phyloP scores from a whole-genome alignment of 2,113 vertebrate species.

The Prolemur simus region DNA sequence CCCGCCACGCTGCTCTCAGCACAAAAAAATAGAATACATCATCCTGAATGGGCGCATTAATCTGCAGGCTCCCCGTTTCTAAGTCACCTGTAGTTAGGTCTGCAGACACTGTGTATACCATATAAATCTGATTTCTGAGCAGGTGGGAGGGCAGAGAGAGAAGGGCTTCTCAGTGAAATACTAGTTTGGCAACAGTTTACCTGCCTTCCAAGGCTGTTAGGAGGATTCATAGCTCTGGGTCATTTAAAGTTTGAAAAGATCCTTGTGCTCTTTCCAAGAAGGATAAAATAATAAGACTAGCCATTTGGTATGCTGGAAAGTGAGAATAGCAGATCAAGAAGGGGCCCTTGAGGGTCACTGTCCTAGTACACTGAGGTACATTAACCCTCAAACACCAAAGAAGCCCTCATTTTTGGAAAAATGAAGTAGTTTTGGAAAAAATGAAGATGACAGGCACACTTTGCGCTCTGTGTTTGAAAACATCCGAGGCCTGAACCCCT shows the following conservation, averaged over 20 bases:
- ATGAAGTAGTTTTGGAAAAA: neutral
- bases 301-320: neutral
- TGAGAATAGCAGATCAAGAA: fast-evolving
- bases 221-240: constrained; percentile 64
- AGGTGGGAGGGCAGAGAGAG: constrained; percentile 38
- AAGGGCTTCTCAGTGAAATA: constrained; percentile 56
- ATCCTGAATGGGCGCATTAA: constrained; percentile 27
- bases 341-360: neutral
- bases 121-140: constrained; percentile 61
- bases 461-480: constrained; percentile 59
- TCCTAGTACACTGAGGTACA: neutral
- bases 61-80: constrained; percentile 32
- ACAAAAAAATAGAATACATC: constrained; percentile 53
- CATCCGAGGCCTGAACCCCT: constrained; percentile 62
- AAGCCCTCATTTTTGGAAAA: neutral
- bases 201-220: constrained; percentile 69
- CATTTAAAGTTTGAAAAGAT: constrained; percentile 70
- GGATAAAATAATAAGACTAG: constrained; percentile 53
- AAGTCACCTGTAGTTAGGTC: constrained; percentile 50
- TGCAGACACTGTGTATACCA: constrained; percentile 49
- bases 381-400: neutral
- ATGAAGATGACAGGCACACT: constrained; percentile 50
- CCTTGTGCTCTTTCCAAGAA: constrained; percentile 46
- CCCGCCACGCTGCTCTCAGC: constrained; percentile 25
- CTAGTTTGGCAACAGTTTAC: constrained; percentile 52